phyloP scores from a whole-genome alignment of 2,113 vertebrate genomes.

The Microcebus griseorufus region DNA sequence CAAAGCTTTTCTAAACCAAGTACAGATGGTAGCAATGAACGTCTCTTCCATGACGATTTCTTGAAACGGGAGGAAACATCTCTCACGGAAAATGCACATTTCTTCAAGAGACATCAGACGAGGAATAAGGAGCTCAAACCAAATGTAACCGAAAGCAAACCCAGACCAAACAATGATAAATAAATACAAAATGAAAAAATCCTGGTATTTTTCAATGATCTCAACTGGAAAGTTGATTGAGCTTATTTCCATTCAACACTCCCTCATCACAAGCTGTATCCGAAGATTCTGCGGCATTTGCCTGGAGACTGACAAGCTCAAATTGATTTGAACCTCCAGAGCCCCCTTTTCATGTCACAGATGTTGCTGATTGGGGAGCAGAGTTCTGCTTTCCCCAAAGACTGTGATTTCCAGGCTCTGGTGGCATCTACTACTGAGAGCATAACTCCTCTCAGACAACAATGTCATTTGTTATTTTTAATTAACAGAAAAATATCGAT shows the following conservation, averaged over 20 bases:
- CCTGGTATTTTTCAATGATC: conserved; percentile 75
- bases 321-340: conserved; percentile 77
- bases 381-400: conserved; percentile 58
- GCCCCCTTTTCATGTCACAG: conserved; percentile 63
- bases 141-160: background rate
- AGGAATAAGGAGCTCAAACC: conserved; percentile 42
- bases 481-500: conserved; percentile 61
- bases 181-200: conserved; percentile 38
- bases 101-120: conserved; percentile 67
- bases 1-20: conserved; percentile 82
- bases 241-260: conserved; percentile 71
- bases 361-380: conserved; percentile 57
- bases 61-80: conserved; percentile 68
- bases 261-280: conserved; percentile 54
- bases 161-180: conserved; percentile 11
- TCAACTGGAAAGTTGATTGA: conserved; percentile 69
- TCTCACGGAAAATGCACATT: conserved; percentile 69
- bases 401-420: conserved; percentile 72
- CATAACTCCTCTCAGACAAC: conserved; percentile 64
- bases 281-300: conserved; percentile 71
- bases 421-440: conserved; percentile 57
- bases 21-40: conserved; percentile 77
- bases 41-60: conserved; percentile 65
- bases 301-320: conserved; percentile 64
- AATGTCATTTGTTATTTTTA: conserved; percentile 69